Evolutionary conservation across 1,140 invertebrate species (phyloP).

Genomic region (Sitobion miscanthi): DNA sequence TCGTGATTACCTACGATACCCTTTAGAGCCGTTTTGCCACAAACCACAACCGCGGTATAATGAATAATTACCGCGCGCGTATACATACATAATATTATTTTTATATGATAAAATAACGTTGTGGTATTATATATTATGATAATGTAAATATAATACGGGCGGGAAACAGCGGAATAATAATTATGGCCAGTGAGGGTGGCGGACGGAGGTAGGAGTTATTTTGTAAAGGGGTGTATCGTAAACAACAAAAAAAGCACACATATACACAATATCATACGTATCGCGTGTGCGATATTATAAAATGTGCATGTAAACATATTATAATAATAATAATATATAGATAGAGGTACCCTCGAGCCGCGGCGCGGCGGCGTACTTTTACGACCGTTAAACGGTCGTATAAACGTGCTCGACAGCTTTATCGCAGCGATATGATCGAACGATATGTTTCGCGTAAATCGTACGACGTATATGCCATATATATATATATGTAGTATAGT

Average conservation of each 20-base stretch:
- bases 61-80: neutral
- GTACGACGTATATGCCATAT: neutral
- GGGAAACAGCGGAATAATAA: neutral
- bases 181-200: neutral
- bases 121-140: neutral
- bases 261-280: neutral
- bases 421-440: neutral
- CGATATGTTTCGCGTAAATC: neutral
- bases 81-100: neutral
- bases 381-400: neutral
- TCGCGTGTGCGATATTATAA: neutral
- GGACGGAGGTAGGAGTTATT: neutral
- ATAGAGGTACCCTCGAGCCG: neutral
- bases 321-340: neutral
- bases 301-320: constrained; percentile 2
- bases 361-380: neutral
- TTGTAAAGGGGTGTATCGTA: neutral
- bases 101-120: neutral
- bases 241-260: neutral
- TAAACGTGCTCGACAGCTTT: constrained; percentile 23
- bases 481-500: neutral
- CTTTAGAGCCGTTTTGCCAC: constrained; percentile 7
- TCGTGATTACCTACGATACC: neutral
- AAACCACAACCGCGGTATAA: neutral
- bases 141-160: neutral